phyloP scores from a whole-genome alignment of 2,113 vertebrate species.

The Loxodonta africana region DNA sequence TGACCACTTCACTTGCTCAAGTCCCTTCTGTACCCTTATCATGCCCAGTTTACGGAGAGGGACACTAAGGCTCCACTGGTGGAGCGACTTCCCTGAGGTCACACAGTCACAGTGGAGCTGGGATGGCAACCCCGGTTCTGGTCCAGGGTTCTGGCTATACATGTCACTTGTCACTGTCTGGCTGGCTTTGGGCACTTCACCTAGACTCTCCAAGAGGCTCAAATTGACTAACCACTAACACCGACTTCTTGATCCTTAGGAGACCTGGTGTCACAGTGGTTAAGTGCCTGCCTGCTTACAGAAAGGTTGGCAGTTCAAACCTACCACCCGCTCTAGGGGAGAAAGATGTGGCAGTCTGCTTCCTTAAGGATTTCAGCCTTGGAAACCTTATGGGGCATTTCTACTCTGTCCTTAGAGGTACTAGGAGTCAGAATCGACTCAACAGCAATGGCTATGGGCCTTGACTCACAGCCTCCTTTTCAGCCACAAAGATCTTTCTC shows the following conservation, averaged over 20 bases:
- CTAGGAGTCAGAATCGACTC: too few relatives aligned
- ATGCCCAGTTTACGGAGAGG: background rate
- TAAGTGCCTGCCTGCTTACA: background rate
- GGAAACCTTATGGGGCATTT: too few relatives aligned
- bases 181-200: background rate
- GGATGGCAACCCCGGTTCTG: background rate
- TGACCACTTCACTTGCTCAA: background rate
- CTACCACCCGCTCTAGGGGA: background rate
- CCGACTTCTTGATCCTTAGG: too few relatives aligned
- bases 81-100: too few relatives aligned
- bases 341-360: too few relatives aligned
- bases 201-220: too few relatives aligned
- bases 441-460: too few relatives aligned
- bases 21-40: background rate
- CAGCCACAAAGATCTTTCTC: background rate
- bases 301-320: background rate
- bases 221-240: too few relatives aligned
- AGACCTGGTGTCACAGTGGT: background rate
- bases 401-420: too few relatives aligned
- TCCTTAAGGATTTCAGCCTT: too few relatives aligned
- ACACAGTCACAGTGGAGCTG: background rate
- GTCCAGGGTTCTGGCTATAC: background rate
- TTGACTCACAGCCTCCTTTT: background rate
- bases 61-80: background rate
- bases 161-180: background rate